These are phyloP conservation scores for Copidosoma aretas DNA, from an alignment of 2,888 invertebrate species.

Conservation along the genomic window DNA sequence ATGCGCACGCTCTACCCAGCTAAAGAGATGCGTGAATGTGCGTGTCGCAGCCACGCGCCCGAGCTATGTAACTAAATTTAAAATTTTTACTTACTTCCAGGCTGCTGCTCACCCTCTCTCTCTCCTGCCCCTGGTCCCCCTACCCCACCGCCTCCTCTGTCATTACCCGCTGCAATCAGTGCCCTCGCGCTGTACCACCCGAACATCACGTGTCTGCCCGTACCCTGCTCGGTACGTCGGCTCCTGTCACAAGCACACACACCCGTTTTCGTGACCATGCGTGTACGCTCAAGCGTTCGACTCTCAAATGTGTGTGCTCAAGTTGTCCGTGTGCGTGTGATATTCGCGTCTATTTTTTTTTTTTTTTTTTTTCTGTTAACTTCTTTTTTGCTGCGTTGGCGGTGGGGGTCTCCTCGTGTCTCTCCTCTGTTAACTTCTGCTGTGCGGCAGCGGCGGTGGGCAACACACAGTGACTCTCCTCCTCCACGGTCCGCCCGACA, in stretches of 20 bases:
- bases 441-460: no score
- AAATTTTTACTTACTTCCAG: slow-evolving; percentile 64
- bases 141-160: slow-evolving; percentile 46
- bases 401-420: no score
- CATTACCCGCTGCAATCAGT: slow-evolving; percentile 63
- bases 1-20: slow-evolving; percentile 44
- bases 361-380: no score
- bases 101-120: slow-evolving; percentile 61
- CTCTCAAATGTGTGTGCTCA: no score
- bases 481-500: not conserved
- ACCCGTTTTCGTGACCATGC: no score
- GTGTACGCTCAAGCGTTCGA: no score
- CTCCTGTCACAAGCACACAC: not conserved
- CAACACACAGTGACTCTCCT: not conserved
- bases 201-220: slow-evolving; percentile 42
- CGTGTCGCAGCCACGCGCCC: slow-evolving; percentile 53
- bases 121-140: slow-evolving; percentile 43
- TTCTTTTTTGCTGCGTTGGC: no score
- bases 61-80: slow-evolving; percentile 63
- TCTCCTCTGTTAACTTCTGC: no score
- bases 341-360: no score
- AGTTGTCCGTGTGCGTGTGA: no score
- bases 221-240: not conserved
- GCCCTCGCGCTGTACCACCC: slow-evolving; percentile 43
- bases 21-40: slow-evolving; percentile 31